phyloP scores from a whole-genome alignment of 2,113 vertebrate genomes.

The Balaeniceps rex region DNA sequence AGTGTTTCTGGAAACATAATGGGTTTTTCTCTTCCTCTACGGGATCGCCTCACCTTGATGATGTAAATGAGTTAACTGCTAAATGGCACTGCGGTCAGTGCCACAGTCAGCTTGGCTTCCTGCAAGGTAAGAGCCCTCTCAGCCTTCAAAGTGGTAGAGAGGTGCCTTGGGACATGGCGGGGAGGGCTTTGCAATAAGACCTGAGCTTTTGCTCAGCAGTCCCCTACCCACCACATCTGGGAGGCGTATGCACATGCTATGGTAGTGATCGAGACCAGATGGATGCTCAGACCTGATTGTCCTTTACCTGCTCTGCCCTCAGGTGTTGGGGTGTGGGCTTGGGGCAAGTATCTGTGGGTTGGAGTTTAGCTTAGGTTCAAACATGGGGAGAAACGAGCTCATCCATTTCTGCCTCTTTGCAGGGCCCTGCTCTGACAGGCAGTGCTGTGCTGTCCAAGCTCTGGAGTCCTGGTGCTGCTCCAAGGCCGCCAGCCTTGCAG shows the following conservation, averaged over 20 bases:
- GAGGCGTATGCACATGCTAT: fast-evolving
- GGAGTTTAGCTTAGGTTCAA: not conserved
- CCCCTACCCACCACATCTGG: not conserved
- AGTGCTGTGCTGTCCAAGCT: not conserved
- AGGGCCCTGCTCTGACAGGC: not conserved
- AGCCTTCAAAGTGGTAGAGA: not conserved
- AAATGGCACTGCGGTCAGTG: not conserved
- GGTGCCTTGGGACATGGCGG: no score
- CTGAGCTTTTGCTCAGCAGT: not conserved
- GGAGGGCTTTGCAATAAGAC: not conserved
- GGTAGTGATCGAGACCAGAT: not conserved
- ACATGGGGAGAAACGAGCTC: not conserved
- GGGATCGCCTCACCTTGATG: not conserved
- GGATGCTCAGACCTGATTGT: not conserved
- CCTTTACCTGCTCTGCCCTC: not conserved
- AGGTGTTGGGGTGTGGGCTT: not conserved
- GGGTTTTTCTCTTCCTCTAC: not conserved
- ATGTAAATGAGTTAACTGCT: not conserved
- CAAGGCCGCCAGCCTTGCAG: not conserved
- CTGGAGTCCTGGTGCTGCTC: not conserved
- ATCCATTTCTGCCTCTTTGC: not conserved
- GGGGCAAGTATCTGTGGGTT: not conserved
- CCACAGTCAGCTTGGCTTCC: not conserved
- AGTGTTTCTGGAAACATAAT: not conserved
- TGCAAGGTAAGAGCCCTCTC: not conserved